These are phyloP conservation scores for Stenotaenia linearis DNA, from an alignment of 2,888 invertebrate species.

Conservation along the genomic window DNA sequence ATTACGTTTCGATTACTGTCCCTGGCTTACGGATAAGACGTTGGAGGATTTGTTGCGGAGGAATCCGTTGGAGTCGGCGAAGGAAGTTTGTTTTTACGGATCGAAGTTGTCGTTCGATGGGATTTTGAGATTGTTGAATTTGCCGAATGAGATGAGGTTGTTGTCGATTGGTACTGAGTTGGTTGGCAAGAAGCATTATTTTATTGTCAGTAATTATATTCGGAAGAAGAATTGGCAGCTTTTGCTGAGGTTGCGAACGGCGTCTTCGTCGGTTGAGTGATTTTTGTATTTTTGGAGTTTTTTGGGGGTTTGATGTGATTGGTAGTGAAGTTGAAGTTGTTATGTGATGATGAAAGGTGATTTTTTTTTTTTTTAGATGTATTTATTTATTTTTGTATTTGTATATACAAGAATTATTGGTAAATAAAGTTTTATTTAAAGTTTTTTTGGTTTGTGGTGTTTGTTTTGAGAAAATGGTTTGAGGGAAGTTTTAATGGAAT, in stretches of 20 bases:
- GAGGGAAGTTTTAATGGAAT: too few relatives aligned
- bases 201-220: conserved; percentile 23
- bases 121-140: background rate
- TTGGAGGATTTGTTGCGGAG: conserved; percentile 27
- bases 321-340: too few relatives aligned
- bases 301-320: too few relatives aligned
- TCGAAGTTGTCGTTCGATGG: conserved; percentile 30
- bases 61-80: background rate
- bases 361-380: too few relatives aligned
- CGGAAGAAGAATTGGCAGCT: background rate
- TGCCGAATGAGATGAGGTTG: background rate
- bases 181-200: background rate
- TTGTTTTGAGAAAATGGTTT: too few relatives aligned
- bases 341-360: too few relatives aligned
- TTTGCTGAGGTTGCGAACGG: background rate
- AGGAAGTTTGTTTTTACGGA: background rate
- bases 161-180: background rate
- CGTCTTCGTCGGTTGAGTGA: background rate
- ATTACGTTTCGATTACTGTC: background rate
- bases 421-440: too few relatives aligned
- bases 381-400: too few relatives aligned
- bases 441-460: too few relatives aligned
- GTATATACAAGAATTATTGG: too few relatives aligned
- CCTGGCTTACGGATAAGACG: conserved; percentile 30
- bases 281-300: too few relatives aligned